A percentile compares a stretch with the other conserved stretches of the same genome.
Evolutionary conservation across 92 coral and sea anemone species (phyloP).

Genomic region (Zoanthus sansibaricus): DNA sequence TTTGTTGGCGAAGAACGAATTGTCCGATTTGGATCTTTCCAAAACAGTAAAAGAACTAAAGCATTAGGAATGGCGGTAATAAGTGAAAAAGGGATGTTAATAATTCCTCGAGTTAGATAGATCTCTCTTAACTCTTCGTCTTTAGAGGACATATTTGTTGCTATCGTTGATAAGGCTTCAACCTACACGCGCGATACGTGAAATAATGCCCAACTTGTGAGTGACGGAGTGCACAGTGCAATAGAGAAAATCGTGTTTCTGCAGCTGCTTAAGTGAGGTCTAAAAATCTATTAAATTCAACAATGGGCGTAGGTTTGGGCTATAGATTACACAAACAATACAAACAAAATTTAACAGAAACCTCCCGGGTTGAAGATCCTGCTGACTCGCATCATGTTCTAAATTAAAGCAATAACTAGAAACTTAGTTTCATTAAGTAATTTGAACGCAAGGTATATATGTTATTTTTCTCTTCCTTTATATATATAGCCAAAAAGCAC

Average conservation of each 20-base stretch:
- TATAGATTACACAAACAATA: neutral
- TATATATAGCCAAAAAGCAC: neutral
- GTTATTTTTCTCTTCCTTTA: neutral
- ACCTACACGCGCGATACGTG: neutral
- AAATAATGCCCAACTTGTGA: neutral
- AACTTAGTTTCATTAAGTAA: neutral
- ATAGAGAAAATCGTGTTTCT: too few relatives aligned
- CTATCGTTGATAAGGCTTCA: too few relatives aligned
- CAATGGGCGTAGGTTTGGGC: too few relatives aligned
- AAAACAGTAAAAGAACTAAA: conserved; percentile 14
- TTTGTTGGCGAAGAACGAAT: conserved; percentile 37
- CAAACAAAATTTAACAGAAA: neutral
- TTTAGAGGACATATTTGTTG: conserved; percentile 10
- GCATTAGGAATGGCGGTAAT: conserved; percentile 27
- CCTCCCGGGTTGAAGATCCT: too few relatives aligned
- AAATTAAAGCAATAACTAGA: neutral
- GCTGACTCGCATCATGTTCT: neutral
- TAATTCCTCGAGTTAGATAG: conserved; percentile 32
- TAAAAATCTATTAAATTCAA: too few relatives aligned
- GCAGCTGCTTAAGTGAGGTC: too few relatives aligned
- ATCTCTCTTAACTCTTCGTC: neutral
- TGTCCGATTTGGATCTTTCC: conserved; percentile 35
- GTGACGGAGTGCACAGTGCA: too few relatives aligned
- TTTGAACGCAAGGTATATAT: neutral
- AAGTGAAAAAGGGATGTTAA: conserved; percentile 23